These are phyloP conservation scores for Dyspetes luteomarginatus DNA, from an alignment of 2,888 invertebrate species.

Conservation along the genomic window DNA sequence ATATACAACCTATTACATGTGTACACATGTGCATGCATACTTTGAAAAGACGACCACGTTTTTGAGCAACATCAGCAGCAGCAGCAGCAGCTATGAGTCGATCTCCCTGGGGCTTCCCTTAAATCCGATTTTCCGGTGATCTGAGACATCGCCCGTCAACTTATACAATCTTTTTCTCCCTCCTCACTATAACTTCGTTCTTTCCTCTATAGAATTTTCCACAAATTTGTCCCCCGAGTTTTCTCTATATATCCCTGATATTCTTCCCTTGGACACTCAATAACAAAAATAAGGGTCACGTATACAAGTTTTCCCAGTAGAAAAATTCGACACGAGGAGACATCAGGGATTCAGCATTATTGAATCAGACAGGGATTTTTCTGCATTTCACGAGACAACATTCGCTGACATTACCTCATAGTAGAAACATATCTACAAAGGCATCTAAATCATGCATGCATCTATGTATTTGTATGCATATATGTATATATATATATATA, in stretches of 20 bases:
- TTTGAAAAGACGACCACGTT: conserved; percentile 12
- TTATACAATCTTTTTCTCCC: conserved; percentile 33
- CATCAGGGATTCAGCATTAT: conserved; percentile 10
- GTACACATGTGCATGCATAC: conserved; percentile 9
- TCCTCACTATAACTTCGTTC: conserved; percentile 41
- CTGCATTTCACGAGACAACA: background rate
- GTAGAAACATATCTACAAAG: background rate
- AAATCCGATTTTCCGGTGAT: conserved; percentile 59
- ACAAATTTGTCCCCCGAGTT: conserved; percentile 53
- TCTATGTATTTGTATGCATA: too few species aligned
- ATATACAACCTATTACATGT: background rate
- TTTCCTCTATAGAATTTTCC: conserved; percentile 48
- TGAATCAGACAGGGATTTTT: conserved; percentile 53
- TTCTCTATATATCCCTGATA: conserved; percentile 1
- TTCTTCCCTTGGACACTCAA: conserved; percentile 29
- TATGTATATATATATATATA: too few species aligned
- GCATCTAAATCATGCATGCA: too few species aligned
- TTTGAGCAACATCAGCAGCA: conserved; percentile 22
- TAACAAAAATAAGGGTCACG: conserved; percentile 24
- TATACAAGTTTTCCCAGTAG: conserved; percentile 5
- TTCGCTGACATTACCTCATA: background rate
- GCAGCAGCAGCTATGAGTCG: too few species aligned
- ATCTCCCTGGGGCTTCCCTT: conserved; percentile 61
- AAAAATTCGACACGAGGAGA: conserved; percentile 13
- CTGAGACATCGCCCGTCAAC: conserved; percentile 46